These are phyloP conservation scores for Periophthalmus magnuspinnatus DNA, from an alignment of 2,797 vertebrate genomes.

Conservation along the genomic window DNA sequence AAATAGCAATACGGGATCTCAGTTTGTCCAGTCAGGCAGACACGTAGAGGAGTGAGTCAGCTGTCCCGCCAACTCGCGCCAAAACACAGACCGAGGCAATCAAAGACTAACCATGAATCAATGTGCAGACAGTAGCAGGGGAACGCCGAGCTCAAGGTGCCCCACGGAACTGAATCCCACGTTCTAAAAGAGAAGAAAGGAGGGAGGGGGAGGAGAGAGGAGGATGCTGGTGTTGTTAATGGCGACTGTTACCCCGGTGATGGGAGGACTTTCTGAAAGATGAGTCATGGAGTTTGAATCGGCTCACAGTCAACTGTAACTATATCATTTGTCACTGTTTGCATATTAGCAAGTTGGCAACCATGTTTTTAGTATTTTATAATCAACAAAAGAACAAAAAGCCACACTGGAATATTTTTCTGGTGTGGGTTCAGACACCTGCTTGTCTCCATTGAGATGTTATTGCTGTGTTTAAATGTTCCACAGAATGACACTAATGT, in stretches of 20 bases:
- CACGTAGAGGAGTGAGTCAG: slow-evolving; percentile 70
- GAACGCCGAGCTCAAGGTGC: slow-evolving; percentile 54
- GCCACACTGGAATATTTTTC: too few relatives aligned
- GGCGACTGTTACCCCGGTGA: slow-evolving; percentile 73
- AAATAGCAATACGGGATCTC: slow-evolving; percentile 70
- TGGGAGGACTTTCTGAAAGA: slow-evolving; percentile 48
- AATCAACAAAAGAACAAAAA: too few relatives aligned
- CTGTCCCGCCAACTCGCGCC: slow-evolving; percentile 51
- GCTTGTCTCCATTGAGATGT: neutral
- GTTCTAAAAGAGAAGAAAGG: slow-evolving; percentile 19
- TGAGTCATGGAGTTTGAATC: slow-evolving; percentile 66
- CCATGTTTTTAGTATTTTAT: neutral
- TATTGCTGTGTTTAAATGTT: neutral
- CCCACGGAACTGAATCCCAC: slow-evolving; percentile 54
- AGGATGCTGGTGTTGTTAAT: slow-evolving; percentile 70
- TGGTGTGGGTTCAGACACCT: too few relatives aligned
- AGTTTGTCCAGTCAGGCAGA: slow-evolving; percentile 56
- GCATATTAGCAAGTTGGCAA: slow-evolving; percentile 16
- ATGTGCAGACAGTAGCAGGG: slow-evolving; percentile 42
- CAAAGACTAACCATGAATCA: slow-evolving; percentile 64
- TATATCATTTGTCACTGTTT: slow-evolving; percentile 6
- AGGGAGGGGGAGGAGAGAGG: slow-evolving; percentile 36
- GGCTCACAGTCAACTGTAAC: slow-evolving; percentile 37
- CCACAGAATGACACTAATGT: neutral
- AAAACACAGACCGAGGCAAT: slow-evolving; percentile 46